phyloP scores from a whole-genome alignment of 2,113 vertebrate species.

The Delphinapterus leucas region DNA sequence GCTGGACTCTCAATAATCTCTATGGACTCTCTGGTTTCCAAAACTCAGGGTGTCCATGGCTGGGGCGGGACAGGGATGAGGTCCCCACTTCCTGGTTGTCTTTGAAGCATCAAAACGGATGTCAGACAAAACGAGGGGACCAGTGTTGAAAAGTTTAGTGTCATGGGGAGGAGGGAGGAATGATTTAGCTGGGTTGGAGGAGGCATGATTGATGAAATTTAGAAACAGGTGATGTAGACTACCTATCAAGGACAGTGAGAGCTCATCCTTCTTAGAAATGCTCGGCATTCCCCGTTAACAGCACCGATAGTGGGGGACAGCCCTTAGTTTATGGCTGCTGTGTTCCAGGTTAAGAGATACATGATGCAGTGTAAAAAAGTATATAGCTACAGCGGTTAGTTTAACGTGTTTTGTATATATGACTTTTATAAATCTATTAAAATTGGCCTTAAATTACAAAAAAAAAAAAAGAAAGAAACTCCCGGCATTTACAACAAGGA shows the following conservation, averaged over 20 bases:
- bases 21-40: background rate
- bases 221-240: background rate
- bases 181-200: background rate
- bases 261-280: constrained; percentile 10
- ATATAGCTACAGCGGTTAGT: too few relatives aligned
- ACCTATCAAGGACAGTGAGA: constrained; percentile 35
- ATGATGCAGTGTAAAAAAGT: too few relatives aligned
- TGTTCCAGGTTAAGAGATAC: too few relatives aligned
- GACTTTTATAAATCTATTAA: too few relatives aligned
- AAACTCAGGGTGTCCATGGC: background rate
- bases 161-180: background rate
- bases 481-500: background rate
- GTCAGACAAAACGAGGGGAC: background rate
- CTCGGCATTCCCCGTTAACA: background rate
- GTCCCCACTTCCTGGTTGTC: background rate
- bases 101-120: background rate
- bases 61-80: background rate
- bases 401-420: too few relatives aligned
- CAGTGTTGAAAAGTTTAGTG: background rate
- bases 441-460: too few relatives aligned
- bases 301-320: too few relatives aligned
- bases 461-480: background rate
- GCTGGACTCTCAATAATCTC: background rate
- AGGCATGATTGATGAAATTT: background rate
- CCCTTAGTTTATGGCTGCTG: too few relatives aligned